phyloP scores from a whole-genome alignment of 1,140 invertebrate genomes.

The Ditylenchus dipsaci region DNA sequence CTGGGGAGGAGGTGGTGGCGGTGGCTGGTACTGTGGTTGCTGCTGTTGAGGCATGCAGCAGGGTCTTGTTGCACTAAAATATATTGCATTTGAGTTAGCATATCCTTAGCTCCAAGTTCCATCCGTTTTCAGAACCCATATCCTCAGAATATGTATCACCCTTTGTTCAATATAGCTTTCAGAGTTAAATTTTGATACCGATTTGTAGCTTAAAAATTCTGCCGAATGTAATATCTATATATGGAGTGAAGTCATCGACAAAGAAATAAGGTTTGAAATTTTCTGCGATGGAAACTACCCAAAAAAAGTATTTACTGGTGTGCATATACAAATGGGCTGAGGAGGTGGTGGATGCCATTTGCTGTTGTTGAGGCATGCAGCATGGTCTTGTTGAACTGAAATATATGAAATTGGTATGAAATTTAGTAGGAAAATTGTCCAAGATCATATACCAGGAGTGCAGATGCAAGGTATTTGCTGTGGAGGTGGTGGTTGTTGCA shows the following conservation, averaged over 20 bases:
- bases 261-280: too few relatives aligned
- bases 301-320: neutral
- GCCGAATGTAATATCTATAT: too few relatives aligned
- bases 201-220: too few relatives aligned
- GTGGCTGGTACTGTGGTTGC: neutral
- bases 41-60: constrained; percentile 18
- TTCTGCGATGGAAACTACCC: neutral
- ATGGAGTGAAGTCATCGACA: too few relatives aligned
- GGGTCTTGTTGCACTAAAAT: constrained; percentile 28
- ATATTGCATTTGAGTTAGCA: too few relatives aligned
- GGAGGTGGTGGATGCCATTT: constrained; percentile 12
- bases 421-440: neutral
- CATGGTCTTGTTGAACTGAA: constrained; percentile 24
- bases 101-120: too few relatives aligned
- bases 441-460: constrained; percentile 6
- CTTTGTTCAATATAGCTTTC: too few relatives aligned
- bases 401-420: neutral
- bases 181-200: too few relatives aligned
- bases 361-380: constrained; percentile 15
- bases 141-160: too few relatives aligned
- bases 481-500: neutral
- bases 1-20: constrained; percentile 13
- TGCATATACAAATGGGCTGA: constrained; percentile 1
- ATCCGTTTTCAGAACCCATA: too few relatives aligned
- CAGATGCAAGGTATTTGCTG: constrained; percentile 7